A percentile compares a stretch with the other conserved stretches of the same genome.
Evolutionary conservation across 2,888 invertebrate genomes (phyloP).

Genomic region (Troides helena): DNA sequence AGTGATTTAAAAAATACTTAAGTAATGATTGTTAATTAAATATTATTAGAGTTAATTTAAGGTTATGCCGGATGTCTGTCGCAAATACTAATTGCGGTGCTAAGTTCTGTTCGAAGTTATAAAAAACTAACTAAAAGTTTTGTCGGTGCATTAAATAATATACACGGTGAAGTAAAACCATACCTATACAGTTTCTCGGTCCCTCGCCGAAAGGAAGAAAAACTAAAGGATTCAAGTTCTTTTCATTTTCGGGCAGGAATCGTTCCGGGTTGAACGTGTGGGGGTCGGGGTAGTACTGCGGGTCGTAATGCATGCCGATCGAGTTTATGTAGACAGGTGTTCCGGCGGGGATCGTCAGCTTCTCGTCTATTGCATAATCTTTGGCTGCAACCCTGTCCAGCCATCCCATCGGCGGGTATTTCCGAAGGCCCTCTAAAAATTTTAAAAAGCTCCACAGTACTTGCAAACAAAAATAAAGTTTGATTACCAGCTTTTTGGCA

Average conservation of each 20-base stretch:
- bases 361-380: conserved; percentile 35
- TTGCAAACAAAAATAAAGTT: no score
- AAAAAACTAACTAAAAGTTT: no score
- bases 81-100: no score
- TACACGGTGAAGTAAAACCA: not conserved
- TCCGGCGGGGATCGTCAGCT: conserved; percentile 31
- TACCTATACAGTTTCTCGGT: conserved; percentile 78
- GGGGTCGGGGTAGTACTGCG: conserved; percentile 32
- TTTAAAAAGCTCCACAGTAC: not conserved
- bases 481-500: no score
- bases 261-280: conserved; percentile 32
- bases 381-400: conserved; percentile 29
- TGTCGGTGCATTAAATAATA: no score
- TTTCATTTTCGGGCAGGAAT: conserved; percentile 31
- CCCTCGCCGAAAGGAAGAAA: conserved; percentile 34
- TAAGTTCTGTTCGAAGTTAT: no score
- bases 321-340: conserved; percentile 35
- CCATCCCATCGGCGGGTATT: conserved; percentile 35
- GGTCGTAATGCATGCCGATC: conserved; percentile 33
- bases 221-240: conserved; percentile 28
- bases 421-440: conserved; percentile 27
- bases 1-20: no score
- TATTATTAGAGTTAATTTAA: no score
- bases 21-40: no score
- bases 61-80: no score